These are phyloP conservation scores for Octodon degus DNA, from an alignment of 2,113 vertebrate genomes.

Conservation along the genomic window DNA sequence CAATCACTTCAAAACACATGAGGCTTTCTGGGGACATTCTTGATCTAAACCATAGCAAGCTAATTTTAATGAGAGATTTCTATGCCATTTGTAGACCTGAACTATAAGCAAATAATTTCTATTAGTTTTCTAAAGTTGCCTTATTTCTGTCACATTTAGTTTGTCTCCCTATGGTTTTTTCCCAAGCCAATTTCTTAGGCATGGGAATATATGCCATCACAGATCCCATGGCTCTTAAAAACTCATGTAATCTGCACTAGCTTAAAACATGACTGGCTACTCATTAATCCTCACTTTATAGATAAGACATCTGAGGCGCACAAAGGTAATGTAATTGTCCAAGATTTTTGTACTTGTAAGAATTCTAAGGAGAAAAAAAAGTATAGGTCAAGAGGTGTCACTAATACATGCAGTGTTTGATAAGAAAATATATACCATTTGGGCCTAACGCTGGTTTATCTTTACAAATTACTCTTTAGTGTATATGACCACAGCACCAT, in stretches of 20 bases:
- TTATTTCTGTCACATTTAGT: not conserved
- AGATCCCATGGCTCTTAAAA: not conserved
- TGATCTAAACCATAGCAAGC: not conserved
- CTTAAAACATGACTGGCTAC: not conserved
- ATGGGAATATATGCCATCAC: not conserved
- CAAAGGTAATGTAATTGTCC: not conserved
- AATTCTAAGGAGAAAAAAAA: not conserved
- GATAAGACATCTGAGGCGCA: not conserved
- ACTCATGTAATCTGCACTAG: not conserved
- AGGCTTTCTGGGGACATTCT: not conserved
- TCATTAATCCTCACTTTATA: not conserved
- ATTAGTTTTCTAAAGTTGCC: not conserved
- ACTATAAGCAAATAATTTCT: not conserved
- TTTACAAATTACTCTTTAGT: constrained; percentile 19
- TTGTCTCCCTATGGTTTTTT: not conserved
- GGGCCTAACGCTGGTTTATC: not conserved
- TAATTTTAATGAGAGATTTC: not conserved
- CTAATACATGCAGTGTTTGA: not conserved
- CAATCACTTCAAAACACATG: not conserved
- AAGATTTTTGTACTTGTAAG: constrained; percentile 21
- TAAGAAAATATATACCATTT: constrained; percentile 21
- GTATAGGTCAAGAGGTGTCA: not conserved
- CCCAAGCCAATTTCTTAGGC: not conserved
- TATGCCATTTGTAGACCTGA: not conserved
- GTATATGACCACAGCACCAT: not conserved